Conservation (phyloP, 2,113 vertebrate genomes). For the Climacteris rufus region DNA sequence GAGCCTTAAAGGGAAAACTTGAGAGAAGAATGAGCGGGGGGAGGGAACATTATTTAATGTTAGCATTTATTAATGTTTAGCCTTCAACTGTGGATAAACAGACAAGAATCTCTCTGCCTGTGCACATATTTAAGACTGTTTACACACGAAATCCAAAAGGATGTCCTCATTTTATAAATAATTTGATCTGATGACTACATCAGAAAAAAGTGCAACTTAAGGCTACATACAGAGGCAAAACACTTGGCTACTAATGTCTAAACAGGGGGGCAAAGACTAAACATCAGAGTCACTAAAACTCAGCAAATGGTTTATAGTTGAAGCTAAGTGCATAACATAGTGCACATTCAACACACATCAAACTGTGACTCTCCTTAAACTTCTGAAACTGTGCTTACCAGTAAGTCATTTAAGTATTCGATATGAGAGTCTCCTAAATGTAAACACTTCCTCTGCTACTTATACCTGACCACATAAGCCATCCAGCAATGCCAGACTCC, state of each 20-base stretch:
- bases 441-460: not conserved
- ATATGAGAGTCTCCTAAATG: not conserved
- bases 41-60: not conserved
- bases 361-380: not conserved
- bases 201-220: not conserved
- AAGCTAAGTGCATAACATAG: not conserved
- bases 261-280: slow-evolving; percentile 8
- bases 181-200: slow-evolving; percentile 4
- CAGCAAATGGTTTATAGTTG: not conserved
- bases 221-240: slow-evolving; percentile 13
- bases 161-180: slow-evolving; percentile 60
- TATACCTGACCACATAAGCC: not conserved
- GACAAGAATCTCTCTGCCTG: not conserved
- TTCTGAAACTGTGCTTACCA: not conserved
- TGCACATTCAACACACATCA: not conserved
- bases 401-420: not conserved
- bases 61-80: slow-evolving; percentile 3
- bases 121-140: not conserved
- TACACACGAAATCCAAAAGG: slow-evolving; percentile 27
- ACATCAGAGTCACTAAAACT: not conserved
- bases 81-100: not conserved
- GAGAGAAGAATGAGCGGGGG: not conserved
- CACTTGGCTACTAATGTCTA: slow-evolving; percentile 29
- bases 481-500: not conserved
- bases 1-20: not conserved